Evolutionary conservation across 2,113 vertebrate genomes (phyloP).

Genomic region (Leptocoma aspasia): DNA sequence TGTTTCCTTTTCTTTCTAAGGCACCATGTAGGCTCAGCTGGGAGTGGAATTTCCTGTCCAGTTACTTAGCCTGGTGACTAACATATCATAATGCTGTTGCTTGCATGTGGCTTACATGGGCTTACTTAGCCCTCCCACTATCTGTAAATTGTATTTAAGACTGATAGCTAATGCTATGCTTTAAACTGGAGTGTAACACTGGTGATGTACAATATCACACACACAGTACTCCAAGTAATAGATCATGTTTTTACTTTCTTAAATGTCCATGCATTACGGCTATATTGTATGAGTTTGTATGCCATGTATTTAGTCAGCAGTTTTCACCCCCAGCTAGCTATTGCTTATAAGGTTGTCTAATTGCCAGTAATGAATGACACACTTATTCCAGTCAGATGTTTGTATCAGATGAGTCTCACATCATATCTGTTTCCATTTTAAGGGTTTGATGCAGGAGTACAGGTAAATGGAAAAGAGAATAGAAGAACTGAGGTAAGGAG

Average conservation of each 20-base stretch:
- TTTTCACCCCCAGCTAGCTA: neutral
- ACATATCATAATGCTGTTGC: neutral
- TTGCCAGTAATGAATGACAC: neutral
- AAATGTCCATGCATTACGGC: rapidly evolving
- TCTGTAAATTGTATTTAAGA: neutral
- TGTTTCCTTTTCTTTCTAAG: neutral
- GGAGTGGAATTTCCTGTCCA: neutral
- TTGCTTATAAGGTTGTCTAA: neutral
- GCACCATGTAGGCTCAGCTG: rapidly evolving
- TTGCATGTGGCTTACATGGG: neutral
- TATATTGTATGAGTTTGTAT: neutral
- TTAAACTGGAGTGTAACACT: neutral
- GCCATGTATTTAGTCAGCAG: neutral
- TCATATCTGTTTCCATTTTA: neutral
- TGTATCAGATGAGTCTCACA: neutral
- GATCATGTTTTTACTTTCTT: neutral
- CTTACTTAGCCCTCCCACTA: neutral
- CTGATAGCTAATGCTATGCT: neutral
- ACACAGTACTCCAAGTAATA: neutral
- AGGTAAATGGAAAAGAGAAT: neutral
- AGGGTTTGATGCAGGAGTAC: neutral
- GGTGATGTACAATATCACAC: neutral
- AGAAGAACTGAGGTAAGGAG: neutral
- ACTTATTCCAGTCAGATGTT: neutral
- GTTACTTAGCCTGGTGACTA: neutral